Percentiles rank a stretch among this genome's conserved stretches.
phyloP scores from a whole-genome alignment of 2,888 invertebrate species.

The Chesias legatella region DNA sequence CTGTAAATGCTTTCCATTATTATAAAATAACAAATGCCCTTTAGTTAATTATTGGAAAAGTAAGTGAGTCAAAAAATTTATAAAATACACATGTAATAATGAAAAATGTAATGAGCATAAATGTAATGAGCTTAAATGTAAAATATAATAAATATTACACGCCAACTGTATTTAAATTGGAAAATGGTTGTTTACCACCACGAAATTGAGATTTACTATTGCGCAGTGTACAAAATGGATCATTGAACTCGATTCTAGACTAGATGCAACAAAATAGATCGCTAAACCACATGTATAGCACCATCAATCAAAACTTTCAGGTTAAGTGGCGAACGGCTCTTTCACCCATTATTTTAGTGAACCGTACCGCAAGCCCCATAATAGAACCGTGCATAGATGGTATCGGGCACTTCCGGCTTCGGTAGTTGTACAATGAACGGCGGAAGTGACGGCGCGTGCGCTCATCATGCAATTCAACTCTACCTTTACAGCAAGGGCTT shows the following conservation, averaged over 20 bases:
- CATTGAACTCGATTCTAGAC: constrained; percentile 9
- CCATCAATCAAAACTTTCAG: constrained; percentile 26
- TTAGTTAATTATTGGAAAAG: too few relatives aligned
- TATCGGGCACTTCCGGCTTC: constrained; percentile 60
- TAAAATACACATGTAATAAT: too few relatives aligned
- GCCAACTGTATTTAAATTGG: too few relatives aligned
- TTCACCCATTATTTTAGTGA: constrained; percentile 30
- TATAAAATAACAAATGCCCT: too few relatives aligned
- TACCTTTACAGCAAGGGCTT: constrained; percentile 18
- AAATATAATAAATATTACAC: too few relatives aligned
- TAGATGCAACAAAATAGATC: constrained; percentile 15
- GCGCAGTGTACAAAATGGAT: not conserved
- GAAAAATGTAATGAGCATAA: too few relatives aligned
- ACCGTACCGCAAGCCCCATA: constrained; percentile 26
- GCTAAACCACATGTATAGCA: constrained; percentile 16
- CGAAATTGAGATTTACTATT: too few relatives aligned
- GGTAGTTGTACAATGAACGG: constrained; percentile 43
- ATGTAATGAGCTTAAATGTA: too few relatives aligned
- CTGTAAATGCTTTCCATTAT: too few relatives aligned
- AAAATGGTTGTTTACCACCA: too few relatives aligned
- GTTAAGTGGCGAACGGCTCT: constrained; percentile 23
- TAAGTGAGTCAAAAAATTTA: too few relatives aligned
- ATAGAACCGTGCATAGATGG: constrained; percentile 44
- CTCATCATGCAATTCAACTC: constrained; percentile 46
- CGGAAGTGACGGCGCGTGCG: constrained; percentile 71